Evolutionary conservation across 2,113 vertebrate genomes (phyloP), one percentile per base, ranked within the genome.

Genomic region (Ptilonorhynchus violaceus): DNA sequence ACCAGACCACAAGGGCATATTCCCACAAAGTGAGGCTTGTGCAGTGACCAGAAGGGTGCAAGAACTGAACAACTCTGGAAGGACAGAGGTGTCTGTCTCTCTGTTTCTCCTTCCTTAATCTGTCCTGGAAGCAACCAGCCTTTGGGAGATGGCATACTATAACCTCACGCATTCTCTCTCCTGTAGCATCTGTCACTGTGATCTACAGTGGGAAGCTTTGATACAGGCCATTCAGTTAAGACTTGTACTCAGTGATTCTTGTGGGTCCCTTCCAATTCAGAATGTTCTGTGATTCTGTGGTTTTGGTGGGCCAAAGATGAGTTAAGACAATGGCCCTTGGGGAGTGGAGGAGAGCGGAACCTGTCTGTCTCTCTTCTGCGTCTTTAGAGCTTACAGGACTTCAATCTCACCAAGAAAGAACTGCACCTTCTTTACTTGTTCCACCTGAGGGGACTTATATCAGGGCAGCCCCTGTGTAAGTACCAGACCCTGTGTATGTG

Each of bases 381-480:
- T 62, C 24, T 53, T 83, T 23, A 52, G 60, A 52, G 7, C 24
- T 86, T 66, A 47, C 12, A 86, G 37, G 52, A 24, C 52, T 83
- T 67, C 4, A 9, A 58, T 16, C 19, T 89, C 35, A 33, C 28
- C 6, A 63, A 79, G 31, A 70, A 46, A 74, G 42, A 75, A 21
- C n/a, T 67, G 27, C 16, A 37, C 62, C 27, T n/a, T 85, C 33
- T 35, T 86, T 42, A 63, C 16, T 11, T 62, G 11, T 62, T 80
- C 37, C 50, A 1, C 56, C 20, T 67, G 50, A 62, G 4, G 4
- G 14, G 3, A 17, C 1, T 1, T 49, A 6, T 11, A 22, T 50
- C 15, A 21, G 15, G 22, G 21, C 23, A 62, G n/a, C 30, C n/a
- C 22, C 55, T 73, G 10, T 6, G 1, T 60, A 55, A 76, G 12